Base-by-base conservation (phyloP, 1,140 invertebrate genomes). In the Drosophila kurseongensis region DNA sequence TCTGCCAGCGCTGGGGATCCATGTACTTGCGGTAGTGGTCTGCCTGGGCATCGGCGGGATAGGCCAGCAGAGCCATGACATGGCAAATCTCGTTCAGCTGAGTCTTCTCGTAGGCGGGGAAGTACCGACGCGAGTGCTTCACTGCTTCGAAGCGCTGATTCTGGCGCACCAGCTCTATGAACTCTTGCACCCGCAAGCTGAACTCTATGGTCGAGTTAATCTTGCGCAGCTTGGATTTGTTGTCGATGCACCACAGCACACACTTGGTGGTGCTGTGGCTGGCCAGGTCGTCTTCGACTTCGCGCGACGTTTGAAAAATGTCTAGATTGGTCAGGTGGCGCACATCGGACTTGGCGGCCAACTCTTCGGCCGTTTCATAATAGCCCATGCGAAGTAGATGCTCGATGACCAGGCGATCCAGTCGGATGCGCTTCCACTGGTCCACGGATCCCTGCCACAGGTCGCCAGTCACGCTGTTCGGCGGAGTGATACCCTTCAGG, bases 181-280 rank as follows among this genome's bases (percentile, higher is more conserved):
- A 99, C 92, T 99, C 98, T 93, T 98, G 97, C 80, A 98, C 96
- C 27, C 98, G 94, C 59, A 99, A 94, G 92, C 98, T 98, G 91
- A 99, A 99, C 92, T 97, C 97, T 94, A 97, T 96, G 29, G 95
- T 97, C 18, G 96, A 97, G 84, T 97, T 97, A 56, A 98, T 94
- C 93, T 99, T 99, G 45, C 98, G 94, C 48, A 99, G 94, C 92
- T 99, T 99, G 4, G 98, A 98, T 91, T 97, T 97, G 93, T 99
- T 99, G 85, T 99, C 98, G 85, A 98, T 96, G 91, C 98, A 99
- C 98, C 98, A 99, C 52, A 96, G 94, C n/a, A 99, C 94, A 91
- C 98, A 99, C 80, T 97, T 97, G 4, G 94, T 93, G 6, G 98
- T 98, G 91, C 99, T 97, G 59, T 95, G 95, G 60, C 95, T 95